Base-by-base conservation (phyloP, 1,140 invertebrate species). In the Macrobrachium nipponense region DNA sequence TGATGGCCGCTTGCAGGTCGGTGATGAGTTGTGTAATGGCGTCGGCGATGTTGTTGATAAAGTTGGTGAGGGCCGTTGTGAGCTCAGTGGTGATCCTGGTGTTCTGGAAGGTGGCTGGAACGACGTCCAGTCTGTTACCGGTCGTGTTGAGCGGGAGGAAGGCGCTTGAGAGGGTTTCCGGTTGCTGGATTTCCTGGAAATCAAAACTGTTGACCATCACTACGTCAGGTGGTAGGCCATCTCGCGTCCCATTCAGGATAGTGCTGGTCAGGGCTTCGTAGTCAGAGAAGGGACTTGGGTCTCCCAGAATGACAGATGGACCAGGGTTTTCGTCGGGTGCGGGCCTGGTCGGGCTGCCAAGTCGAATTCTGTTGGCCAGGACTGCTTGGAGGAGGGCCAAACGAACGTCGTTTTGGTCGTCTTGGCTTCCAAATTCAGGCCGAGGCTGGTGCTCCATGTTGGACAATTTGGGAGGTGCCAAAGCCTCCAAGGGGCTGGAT, bases 31-130 rank as follows among this genome's bases (percentile, higher is more conserved):
- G 77, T 15, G 73, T 84, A 36, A 84, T 77, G 73, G 82, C 82
- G n/a, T 64, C 27, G 23, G 75, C 73, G n/a, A 78, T 59, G 60
- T 43, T 18, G 27, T 82, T 80, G 68, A 86, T 27, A 60, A 86
- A 86, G 58, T 61, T 80, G 84, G 77, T 86, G 36, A 86, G n/a
- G 64, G 84, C 84, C 12, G 59, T 72, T 7, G 78, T 62, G 77
- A 86, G n/a, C 68, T 73, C 27, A 3, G 84, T 76, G 11, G 84
- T 76, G 11, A 80, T 58, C 20, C 59, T 14, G 78, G 27, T 18
- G 78, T 76, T 23, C 43, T 76, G 51, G 51, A 51, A 5, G 17
- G 70, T 17, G 15, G 70, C 15, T 73, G 70, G 44, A 27, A 73
- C 44, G 70, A 17, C 14, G 1, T 14, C 14, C 18, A 44, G 27